A percentile compares a stretch with the other conserved stretches of the same genome.
phyloP scores from a whole-genome alignment of 2,797 vertebrate genomes.

The Meda fulgida region DNA sequence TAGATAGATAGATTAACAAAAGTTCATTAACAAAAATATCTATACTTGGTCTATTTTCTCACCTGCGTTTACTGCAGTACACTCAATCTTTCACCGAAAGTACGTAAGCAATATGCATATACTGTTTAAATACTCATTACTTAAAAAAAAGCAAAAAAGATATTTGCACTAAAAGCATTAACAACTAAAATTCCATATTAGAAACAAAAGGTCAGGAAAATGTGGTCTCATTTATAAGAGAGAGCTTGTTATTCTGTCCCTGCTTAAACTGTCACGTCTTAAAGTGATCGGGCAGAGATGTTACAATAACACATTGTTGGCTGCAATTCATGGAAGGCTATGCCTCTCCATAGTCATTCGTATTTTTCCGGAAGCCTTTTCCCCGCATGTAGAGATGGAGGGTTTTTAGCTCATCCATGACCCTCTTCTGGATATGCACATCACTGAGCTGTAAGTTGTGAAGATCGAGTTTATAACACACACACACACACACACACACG shows the following conservation, averaged over 20 bases:
- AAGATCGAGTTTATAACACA: not conserved
- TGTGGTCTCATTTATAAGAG: not conserved
- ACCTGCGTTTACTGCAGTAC: constrained; percentile 45
- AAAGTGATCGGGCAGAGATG: not conserved
- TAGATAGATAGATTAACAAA: not conserved
- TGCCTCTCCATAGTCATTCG: not conserved
- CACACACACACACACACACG: not conserved
- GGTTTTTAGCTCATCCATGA: constrained; percentile 57
- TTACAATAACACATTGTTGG: not conserved
- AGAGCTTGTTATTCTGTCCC: constrained; percentile 9
- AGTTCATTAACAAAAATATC: not conserved
- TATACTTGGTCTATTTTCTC: constrained; percentile 1
- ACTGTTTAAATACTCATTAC: constrained; percentile 31
- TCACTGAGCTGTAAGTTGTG: constrained; percentile 32
- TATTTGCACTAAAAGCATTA: not conserved
- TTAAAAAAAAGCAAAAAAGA: not conserved
- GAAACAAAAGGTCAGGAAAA: not conserved
- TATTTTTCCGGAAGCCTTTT: constrained; percentile 48
- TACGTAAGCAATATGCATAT: constrained; percentile 26
- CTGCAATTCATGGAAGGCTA: not conserved
- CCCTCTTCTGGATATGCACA: constrained; percentile 40
- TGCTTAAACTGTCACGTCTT: constrained; percentile 2
- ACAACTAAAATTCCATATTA: not conserved
- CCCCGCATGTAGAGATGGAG: constrained; percentile 59
- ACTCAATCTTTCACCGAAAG: constrained; percentile 53